Evolutionary conservation across 2,113 vertebrate genomes (phyloP).

Genomic region (Chlamydotis undulata): DNA sequence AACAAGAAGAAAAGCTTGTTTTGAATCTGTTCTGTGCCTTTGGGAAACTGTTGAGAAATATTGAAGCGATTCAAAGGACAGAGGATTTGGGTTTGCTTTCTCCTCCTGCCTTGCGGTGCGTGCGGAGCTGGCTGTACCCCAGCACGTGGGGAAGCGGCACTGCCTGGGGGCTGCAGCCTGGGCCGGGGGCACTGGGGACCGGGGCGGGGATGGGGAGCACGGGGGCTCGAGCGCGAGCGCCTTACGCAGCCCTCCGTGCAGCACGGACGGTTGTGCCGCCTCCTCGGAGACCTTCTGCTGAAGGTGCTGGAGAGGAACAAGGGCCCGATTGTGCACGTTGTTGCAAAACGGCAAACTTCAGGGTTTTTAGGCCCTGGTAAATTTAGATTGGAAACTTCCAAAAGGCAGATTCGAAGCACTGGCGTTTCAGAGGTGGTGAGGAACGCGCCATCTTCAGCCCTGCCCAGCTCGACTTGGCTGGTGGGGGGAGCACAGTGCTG

Average conservation of each 20-base stretch:
- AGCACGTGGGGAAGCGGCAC: rapidly evolving
- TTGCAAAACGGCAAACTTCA: not conserved
- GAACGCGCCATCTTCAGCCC: rapidly evolving
- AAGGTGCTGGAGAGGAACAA: not conserved
- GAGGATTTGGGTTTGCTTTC: not conserved
- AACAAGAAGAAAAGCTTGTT: not conserved
- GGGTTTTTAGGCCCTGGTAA: not conserved
- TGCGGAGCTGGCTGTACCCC: rapidly evolving
- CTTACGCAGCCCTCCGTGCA: not conserved
- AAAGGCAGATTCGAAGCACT: not conserved
- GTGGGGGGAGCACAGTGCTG: not conserved
- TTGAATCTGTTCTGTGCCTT: not conserved
- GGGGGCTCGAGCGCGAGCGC: not conserved
- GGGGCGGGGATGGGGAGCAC: rapidly evolving
- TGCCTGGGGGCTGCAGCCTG: not conserved
- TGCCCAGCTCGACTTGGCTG: rapidly evolving
- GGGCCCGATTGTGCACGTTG: not conserved
- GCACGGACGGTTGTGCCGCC: rapidly evolving
- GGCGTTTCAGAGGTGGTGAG: not conserved
- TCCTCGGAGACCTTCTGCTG: not conserved
- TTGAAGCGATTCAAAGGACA: not conserved
- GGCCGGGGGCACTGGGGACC: not conserved
- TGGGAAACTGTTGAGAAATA: not conserved
- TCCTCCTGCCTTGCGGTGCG: rapidly evolving
- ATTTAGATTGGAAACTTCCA: not conserved